Base-by-base conservation (phyloP, 2,113 vertebrate genomes). In the Callaeas wilsoni region DNA sequence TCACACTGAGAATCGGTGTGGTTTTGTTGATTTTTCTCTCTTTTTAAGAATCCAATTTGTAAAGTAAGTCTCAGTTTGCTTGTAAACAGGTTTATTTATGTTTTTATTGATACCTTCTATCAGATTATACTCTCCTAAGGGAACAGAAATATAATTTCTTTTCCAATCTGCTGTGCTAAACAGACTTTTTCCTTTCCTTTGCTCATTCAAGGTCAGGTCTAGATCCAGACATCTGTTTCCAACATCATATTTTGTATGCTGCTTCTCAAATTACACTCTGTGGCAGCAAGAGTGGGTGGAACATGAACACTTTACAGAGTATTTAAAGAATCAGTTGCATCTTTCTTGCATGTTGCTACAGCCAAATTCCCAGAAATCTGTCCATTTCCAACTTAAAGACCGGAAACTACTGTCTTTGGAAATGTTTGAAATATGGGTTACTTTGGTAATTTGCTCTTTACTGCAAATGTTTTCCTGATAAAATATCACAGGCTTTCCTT, bases 171-270 rank as follows among this genome's bases (percentile, higher is more conserved):
- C 60, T 56, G 29, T 30, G 35, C 42, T 91, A 59, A 94, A 49
- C 21, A 32, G 25, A 33, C 4, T 53, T 76, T 78, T 79, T 16
- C 47, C 35, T 90, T 74, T 77, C 15, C 44, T 78, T 80, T 93
- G 11, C 16, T 91, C 27, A 10, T 56, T 93, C 71, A 94, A 78
- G 56, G 56, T 79, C 71, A 65, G 21, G 46, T 76, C 90, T 93
- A 78, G 41, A 75, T 74, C 53, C 80, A 95, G 53, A 89, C 44
- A 56, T 89, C 88, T 96, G 83, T 89, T 95, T 88, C 65, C 60
- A 69, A 52, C 59, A 79, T 76, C 27, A 11, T n/a, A 18, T 44
- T 87, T 79, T 84, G 8, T 47, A 33, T 69, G 35, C 37, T 52
- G 33, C 37, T 89, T 94, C 88, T 90, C 91, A 92, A 57, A 85